Conservation (phyloP, 2,797 vertebrate species). For the Australoheros facetus region DNA sequence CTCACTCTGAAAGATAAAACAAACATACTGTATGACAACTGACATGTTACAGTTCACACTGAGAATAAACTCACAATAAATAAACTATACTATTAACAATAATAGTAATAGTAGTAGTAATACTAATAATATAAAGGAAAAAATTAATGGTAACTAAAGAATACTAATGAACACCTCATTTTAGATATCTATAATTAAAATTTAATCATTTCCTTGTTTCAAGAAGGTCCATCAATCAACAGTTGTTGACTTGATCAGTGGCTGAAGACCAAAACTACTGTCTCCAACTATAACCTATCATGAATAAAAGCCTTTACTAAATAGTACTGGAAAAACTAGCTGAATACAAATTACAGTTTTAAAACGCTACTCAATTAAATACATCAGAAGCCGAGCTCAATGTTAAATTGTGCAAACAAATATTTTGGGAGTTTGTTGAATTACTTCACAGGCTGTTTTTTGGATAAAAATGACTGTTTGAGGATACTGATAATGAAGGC, state of each 20-base stretch:
- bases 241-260: background rate
- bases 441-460: background rate
- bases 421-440: background rate
- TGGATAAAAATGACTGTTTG: background rate
- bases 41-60: background rate
- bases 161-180: background rate
- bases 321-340: background rate
- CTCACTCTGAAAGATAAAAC: slow-evolving; percentile 75
- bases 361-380: background rate
- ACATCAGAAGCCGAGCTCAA: background rate
- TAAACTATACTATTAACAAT: background rate
- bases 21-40: background rate
- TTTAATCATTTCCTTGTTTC: background rate
- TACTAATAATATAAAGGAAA: background rate
- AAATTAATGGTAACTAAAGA: background rate
- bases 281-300: background rate
- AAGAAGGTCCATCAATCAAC: background rate
- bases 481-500: background rate
- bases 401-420: background rate
- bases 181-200: background rate
- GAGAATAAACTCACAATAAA: background rate
- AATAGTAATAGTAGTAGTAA: background rate
- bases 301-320: background rate
- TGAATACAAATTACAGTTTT: background rate
- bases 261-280: background rate